Evolutionary conservation across 2,797 vertebrate genomes (phyloP), one percentile per base, ranked within the genome.

Genomic region (Somateria mollissima): DNA sequence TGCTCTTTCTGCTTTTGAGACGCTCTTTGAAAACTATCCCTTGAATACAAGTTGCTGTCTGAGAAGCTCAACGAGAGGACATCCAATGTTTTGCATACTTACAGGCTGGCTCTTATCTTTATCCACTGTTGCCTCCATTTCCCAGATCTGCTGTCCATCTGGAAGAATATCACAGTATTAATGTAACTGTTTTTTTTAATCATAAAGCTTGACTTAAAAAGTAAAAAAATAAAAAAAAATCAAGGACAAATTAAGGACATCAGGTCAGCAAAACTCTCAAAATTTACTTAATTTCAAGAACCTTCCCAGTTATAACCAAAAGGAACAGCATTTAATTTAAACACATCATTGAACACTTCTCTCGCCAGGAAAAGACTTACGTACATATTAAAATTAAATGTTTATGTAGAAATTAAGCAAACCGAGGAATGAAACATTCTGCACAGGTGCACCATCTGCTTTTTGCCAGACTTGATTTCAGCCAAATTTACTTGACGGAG

Each of bases 141-240:
- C 99, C 99, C 99, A 99, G 93, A 99, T 98, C 89, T 99, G 99
- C 97, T 99, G 99, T 45, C 99, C 99, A 96, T 99, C 99, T 99
- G 87, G 70, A 97, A 97, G 39, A 95, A 94, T 8, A 95, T 69
- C 69, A 96, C 79, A 87, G 8, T 41, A 90, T 92, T 79, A 95
- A 80, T 15, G 21, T 84, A 43, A 16, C 14, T 19, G 47, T 16
- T 70, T 75, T 21, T 70, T 58, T 6, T 1, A 56, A 79, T 49
- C 12, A 54, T 3, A 76, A 49, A 43, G n/a, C 17, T 75, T 83
- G 32, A 71, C 28, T 90, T 54, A 5, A 20, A 78, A 45, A 56
- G 61, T 25, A 13, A 36, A 30, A 56, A 30, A 39, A 27, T 6
- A 10, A 43, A 19, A 39, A n/a, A 20, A 41, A 41, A 56, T 28